Percentiles rank a stretch among this genome's conserved stretches.
These are phyloP conservation scores for Dexiosoma caninum DNA, from an alignment of 2,888 invertebrate species.

Conservation along the genomic window DNA sequence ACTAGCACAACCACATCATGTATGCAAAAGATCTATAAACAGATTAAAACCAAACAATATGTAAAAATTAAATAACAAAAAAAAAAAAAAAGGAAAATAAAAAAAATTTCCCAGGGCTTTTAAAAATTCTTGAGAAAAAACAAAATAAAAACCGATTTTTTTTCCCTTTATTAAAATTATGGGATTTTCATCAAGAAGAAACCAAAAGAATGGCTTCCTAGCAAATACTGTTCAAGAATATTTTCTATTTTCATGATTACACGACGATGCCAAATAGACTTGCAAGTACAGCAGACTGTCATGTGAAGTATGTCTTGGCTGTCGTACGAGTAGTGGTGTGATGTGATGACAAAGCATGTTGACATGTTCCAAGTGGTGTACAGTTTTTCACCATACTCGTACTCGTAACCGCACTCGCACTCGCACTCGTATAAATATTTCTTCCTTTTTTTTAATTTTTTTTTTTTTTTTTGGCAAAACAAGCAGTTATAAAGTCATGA, in stretches of 20 bases:
- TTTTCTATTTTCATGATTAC: neutral
- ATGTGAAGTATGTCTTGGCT: constrained; percentile 3
- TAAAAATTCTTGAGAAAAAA: neutral
- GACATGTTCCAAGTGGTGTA: constrained; percentile 48
- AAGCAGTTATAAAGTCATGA: constrained; percentile 29
- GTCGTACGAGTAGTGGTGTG: constrained; percentile 4
- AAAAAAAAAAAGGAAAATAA: neutral
- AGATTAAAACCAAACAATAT: constrained; percentile 1
- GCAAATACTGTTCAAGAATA: neutral
- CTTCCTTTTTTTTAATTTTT: neutral
- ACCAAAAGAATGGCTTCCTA: neutral
- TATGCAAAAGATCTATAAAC: constrained; percentile 13
- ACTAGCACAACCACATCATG: neutral
- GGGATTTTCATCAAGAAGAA: neutral
- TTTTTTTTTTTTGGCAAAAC: neutral
- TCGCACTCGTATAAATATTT: neutral
- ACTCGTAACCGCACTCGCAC: too few species aligned
- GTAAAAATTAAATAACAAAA: neutral
- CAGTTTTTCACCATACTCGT: neutral
- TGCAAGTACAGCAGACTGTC: neutral
- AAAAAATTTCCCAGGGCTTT: neutral
- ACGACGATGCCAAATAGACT: neutral
- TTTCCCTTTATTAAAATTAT: constrained; percentile 1
- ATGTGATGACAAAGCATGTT: neutral
- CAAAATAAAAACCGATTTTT: neutral